phyloP scores from a whole-genome alignment of 92 coral and sea anemone species.

The Siderastrea siderea region DNA sequence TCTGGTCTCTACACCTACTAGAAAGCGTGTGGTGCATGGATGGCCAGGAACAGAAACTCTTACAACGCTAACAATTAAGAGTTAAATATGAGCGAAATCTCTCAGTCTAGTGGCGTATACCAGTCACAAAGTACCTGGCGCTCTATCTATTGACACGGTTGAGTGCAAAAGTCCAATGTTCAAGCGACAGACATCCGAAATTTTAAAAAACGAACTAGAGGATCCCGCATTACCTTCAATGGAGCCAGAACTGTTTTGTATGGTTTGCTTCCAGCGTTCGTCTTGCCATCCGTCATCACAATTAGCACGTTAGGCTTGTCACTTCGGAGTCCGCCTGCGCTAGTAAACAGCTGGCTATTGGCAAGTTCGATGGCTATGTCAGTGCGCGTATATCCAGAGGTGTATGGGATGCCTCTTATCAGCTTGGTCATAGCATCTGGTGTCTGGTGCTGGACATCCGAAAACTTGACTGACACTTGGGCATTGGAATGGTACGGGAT shows the following conservation, averaged over 20 bases:
- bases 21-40: no score
- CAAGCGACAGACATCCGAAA: no score
- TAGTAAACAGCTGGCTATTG: slow-evolving; percentile 50
- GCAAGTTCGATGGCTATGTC: slow-evolving; percentile 72
- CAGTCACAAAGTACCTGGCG: no score
- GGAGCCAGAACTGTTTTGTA: slow-evolving; percentile 64
- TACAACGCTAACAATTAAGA: no score
- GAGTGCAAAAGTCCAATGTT: no score
- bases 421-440: slow-evolving; percentile 56
- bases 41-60: no score
- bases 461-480: slow-evolving; percentile 52
- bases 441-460: slow-evolving; percentile 54
- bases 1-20: no score
- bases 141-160: no score
- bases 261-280: slow-evolving; percentile 55
- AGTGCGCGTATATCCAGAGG: slow-evolving; percentile 71
- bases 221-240: slow-evolving; percentile 44
- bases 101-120: no score
- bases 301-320: slow-evolving; percentile 71
- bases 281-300: slow-evolving; percentile 84
- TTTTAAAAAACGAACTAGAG: not conserved
- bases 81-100: no score
- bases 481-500: slow-evolving; percentile 65
- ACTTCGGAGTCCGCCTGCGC: slow-evolving; percentile 53
- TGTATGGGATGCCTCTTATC: slow-evolving; percentile 58